Evolutionary conservation across 2,113 vertebrate genomes (phyloP).

Genomic region (Martes martes): DNA sequence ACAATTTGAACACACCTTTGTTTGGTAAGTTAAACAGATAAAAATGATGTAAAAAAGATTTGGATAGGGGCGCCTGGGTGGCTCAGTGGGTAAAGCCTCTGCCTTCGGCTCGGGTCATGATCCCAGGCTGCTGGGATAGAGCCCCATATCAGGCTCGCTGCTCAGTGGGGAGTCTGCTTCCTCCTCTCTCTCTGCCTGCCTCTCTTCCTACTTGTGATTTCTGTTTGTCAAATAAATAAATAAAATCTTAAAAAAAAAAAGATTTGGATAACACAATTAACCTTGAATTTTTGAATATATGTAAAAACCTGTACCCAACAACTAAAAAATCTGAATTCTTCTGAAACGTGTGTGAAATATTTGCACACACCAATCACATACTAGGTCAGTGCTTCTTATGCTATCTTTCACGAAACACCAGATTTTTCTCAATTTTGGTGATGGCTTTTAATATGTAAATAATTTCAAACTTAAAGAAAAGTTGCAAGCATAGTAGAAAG

Average conservation of each 20-base stretch:
- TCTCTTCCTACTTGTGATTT: too few species aligned
- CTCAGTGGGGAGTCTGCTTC: too few species aligned
- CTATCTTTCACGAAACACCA: background rate
- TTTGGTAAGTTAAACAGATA: background rate
- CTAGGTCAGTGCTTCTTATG: background rate
- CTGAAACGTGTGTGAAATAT: background rate
- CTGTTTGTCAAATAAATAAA: too few species aligned
- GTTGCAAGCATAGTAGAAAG: background rate
- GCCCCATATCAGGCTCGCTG: too few species aligned
- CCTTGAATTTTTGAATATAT: background rate
- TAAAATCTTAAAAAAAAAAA: background rate
- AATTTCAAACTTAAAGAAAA: conserved; percentile 14
- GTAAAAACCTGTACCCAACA: background rate
- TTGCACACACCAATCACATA: background rate
- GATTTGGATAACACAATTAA: background rate
- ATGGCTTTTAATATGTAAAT: conserved; percentile 15
- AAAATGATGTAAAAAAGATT: background rate
- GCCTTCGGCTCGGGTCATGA: too few species aligned
- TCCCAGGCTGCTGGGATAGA: too few species aligned
- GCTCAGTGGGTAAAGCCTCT: too few species aligned
- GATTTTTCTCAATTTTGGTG: background rate
- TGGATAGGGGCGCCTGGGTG: background rate
- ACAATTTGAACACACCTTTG: background rate
- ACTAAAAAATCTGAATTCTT: background rate
- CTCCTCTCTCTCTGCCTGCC: too few species aligned